A percentile compares a stretch with the other conserved stretches of the same genome.
phyloP scores from a whole-genome alignment of 2,888 invertebrate species.

The Chrysolina americana region DNA sequence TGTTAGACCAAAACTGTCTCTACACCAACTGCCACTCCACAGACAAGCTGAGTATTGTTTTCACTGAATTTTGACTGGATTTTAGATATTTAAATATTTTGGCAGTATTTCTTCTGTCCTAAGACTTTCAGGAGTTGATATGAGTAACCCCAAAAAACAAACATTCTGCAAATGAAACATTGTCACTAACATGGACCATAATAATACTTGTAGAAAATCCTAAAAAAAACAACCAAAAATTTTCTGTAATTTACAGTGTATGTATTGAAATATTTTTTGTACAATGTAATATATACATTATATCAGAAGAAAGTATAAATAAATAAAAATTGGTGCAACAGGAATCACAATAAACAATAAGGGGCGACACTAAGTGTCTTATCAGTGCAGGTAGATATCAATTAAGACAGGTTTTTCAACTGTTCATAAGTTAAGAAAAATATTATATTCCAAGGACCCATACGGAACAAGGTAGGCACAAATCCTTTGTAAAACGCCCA shows the following conservation, averaged over 20 bases:
- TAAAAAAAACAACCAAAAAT: background rate
- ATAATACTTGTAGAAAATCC: background rate
- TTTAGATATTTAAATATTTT: no score
- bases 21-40: no score
- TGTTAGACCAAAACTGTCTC: no score
- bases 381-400: conserved; percentile 6
- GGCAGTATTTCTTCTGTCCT: no score
- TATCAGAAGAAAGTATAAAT: conserved; percentile 17
- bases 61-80: no score
- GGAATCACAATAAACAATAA: conserved; percentile 16
- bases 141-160: no score
- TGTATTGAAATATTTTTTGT: conserved; percentile 19
- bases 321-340: conserved; percentile 29
- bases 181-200: no score
- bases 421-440: conserved; percentile 96
- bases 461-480: conserved; percentile 94
- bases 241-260: conserved; percentile 7
- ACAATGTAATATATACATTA: conserved; percentile 29
- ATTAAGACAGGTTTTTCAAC: conserved; percentile 81
- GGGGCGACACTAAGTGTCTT: background rate
- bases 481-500: conserved; percentile 95
- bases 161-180: no score
- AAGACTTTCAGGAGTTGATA: no score
- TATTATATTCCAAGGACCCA: conserved; percentile 98
- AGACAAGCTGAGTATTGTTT: no score